Evolutionary conservation across 2,888 invertebrate species (phyloP).

Genomic region (Mythimna lalbum): DNA sequence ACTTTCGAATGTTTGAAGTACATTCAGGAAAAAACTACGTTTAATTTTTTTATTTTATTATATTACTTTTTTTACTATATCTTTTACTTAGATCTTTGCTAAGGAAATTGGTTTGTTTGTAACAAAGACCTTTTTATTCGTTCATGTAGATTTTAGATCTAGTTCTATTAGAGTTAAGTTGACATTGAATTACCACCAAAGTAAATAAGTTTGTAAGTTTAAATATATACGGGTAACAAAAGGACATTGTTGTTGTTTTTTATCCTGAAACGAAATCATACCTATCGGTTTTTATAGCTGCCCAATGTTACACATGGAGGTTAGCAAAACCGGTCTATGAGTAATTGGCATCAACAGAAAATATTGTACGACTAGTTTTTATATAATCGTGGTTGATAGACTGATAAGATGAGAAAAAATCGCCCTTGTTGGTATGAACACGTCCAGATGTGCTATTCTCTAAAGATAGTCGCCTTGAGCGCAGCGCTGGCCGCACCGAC

Average conservation of each 20-base stretch:
- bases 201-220: conserved; percentile 25
- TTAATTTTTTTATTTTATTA: conserved; percentile 30
- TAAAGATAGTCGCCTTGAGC: no score
- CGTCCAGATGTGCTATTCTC: no score
- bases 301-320: conserved; percentile 1
- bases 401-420: no score
- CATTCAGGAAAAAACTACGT: conserved; percentile 18
- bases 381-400: no score
- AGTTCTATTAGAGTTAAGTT: conserved; percentile 21
- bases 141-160: conserved; percentile 23
- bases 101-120: conserved; percentile 35
- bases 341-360: neutral
- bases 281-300: neutral
- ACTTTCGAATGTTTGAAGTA: conserved; percentile 46
- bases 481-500: no score
- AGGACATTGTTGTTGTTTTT: conserved; percentile 13
- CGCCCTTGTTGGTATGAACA: no score
- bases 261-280: neutral
- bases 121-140: conserved; percentile 32
- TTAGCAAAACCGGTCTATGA: neutral
- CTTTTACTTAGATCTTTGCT: conserved; percentile 30
- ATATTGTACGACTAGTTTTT: no score
- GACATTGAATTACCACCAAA: conserved; percentile 36
- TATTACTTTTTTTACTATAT: conserved; percentile 44
- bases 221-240: conserved; percentile 12